Percentiles rank a stretch among this genome's conserved stretches.
phyloP scores from a whole-genome alignment of 2,113 vertebrate species.

The Pseudopodoces humilis region DNA sequence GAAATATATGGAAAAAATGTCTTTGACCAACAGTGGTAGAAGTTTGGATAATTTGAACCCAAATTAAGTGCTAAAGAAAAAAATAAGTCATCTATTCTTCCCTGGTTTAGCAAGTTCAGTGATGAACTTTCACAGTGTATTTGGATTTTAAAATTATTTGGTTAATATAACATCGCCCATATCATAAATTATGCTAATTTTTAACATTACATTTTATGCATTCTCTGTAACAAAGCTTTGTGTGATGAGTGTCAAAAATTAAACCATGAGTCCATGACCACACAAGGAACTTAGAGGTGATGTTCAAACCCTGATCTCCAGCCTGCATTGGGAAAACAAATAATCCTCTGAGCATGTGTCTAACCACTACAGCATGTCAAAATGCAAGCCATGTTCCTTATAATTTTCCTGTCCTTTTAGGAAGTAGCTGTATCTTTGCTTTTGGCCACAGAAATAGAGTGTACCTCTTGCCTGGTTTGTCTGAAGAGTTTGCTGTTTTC shows the following conservation, averaged over 20 bases:
- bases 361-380: no score
- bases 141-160: background rate
- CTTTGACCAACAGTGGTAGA: background rate
- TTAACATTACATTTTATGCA: background rate
- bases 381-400: background rate
- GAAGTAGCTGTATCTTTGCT: background rate
- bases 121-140: background rate
- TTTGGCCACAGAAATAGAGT: background rate
- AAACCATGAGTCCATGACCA: rapidly evolving
- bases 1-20: background rate
- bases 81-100: background rate
- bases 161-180: background rate
- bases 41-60: background rate
- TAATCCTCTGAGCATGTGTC: background rate
- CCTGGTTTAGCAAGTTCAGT: background rate
- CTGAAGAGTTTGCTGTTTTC: background rate
- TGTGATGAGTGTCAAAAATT: background rate
- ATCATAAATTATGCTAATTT: background rate
- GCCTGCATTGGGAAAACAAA: background rate
- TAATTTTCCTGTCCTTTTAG: background rate
- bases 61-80: background rate
- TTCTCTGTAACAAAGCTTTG: background rate
- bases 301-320: background rate
- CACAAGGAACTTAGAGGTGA: background rate
- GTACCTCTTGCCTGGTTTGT: background rate